Conservation (phyloP, 2,797 vertebrate species). For the Pitangus sulphuratus region DNA sequence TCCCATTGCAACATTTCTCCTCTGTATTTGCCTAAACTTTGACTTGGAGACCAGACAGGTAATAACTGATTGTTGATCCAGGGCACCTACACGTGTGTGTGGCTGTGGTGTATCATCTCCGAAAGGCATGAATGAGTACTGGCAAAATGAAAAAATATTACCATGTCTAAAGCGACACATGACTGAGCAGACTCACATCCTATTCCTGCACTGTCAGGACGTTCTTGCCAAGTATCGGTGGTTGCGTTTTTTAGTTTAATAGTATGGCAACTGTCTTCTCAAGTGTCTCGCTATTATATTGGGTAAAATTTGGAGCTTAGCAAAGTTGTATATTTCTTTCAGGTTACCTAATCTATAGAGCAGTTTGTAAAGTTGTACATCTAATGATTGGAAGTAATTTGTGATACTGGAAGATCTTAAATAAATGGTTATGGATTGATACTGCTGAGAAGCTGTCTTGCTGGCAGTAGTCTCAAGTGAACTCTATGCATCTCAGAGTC, state of each 20-base stretch:
- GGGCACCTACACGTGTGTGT: neutral
- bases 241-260: neutral
- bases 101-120: neutral
- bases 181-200: constrained; percentile 22
- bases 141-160: constrained; percentile 32
- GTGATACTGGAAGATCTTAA: neutral
- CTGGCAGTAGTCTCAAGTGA: neutral
- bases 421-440: neutral
- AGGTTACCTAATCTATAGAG: neutral
- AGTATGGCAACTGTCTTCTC: constrained; percentile 10
- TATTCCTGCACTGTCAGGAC: constrained; percentile 4
- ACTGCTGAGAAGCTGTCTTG: neutral
- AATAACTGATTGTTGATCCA: neutral
- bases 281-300: neutral
- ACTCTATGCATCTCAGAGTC: neutral
- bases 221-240: constrained; percentile 22
- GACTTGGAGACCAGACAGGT: neutral
- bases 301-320: neutral
- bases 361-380: neutral
- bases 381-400: neutral
- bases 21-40: neutral
- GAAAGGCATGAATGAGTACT: constrained; percentile 50
- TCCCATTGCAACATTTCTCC: neutral
- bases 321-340: neutral
- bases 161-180: constrained; percentile 18